Conservation (phyloP, 2,888 invertebrate genomes). For the Rotaria macrura region DNA sequence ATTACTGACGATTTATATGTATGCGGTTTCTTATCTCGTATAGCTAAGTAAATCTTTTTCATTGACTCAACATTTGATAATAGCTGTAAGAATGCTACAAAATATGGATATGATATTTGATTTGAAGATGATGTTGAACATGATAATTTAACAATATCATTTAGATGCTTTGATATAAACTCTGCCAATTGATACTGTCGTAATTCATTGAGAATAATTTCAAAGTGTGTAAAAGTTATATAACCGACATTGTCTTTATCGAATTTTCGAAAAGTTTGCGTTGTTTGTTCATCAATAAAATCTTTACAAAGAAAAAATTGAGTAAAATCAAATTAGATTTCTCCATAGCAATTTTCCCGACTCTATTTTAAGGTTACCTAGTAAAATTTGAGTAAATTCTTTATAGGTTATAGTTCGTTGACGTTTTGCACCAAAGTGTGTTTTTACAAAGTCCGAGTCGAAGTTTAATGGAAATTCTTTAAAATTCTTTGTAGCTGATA, state of each 20-base stretch:
- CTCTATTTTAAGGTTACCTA: conserved; percentile 52
- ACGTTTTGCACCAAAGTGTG: conserved; percentile 83
- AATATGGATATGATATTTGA: conserved; percentile 89
- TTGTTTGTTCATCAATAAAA: conserved; percentile 96
- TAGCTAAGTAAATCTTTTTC: conserved; percentile 72
- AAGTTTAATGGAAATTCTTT: conserved; percentile 85
- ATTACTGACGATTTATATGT: not conserved
- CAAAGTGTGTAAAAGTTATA: conserved; percentile 84
- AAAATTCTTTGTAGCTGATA: conserved; percentile 75
- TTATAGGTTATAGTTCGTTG: conserved; percentile 76
- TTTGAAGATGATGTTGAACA: not conserved
- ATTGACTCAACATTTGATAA: conserved; percentile 96
- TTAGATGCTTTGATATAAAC: conserved; percentile 78
- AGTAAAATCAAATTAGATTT: too few relatives aligned
- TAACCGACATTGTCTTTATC: conserved; percentile 80
- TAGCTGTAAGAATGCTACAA: conserved; percentile 91
- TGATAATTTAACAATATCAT: conserved; percentile 21
- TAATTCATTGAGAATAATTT: conserved; percentile 81
- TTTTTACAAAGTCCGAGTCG: conserved; percentile 80
- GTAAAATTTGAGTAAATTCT: conserved; percentile 93
- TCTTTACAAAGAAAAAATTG: too few relatives aligned
- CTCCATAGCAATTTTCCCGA: too few relatives aligned
- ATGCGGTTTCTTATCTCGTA: not conserved
- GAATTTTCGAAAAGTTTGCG: conserved; percentile 81
- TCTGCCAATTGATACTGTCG: conserved; percentile 86